Evolutionary conservation across 2,888 invertebrate genomes (phyloP).

Genomic region (Arrhopalites spinosus): DNA sequence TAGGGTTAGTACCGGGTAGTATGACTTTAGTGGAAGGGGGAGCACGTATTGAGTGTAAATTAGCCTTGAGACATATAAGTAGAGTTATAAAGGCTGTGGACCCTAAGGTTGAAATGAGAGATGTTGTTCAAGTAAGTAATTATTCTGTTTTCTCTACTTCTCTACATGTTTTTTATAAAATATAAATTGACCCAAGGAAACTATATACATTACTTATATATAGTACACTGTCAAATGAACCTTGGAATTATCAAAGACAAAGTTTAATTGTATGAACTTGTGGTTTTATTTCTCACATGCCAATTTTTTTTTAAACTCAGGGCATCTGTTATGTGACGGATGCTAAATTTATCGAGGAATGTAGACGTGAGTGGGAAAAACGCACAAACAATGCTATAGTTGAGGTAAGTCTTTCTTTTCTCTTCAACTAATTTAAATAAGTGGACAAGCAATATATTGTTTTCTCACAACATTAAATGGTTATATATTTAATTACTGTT

Average conservation of each 20-base stretch:
- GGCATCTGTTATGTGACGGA: conserved; percentile 86
- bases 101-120: conserved; percentile 75
- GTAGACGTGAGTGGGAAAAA: conserved; percentile 76
- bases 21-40: conserved; percentile 77
- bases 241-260: background rate
- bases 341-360: conserved; percentile 71
- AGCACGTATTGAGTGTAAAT: conserved; percentile 77
- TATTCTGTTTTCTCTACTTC: background rate
- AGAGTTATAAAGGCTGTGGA: conserved; percentile 82
- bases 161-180: too few relatives aligned
- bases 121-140: conserved; percentile 73
- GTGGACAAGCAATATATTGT: too few relatives aligned
- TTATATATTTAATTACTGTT: too few relatives aligned
- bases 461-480: too few relatives aligned
- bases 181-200: too few relatives aligned
- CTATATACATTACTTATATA: too few relatives aligned
- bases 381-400: conserved; percentile 84
- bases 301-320: conserved; percentile 60
- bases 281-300: background rate
- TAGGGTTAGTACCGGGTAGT: conserved; percentile 83
- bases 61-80: conserved; percentile 81
- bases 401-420: too few relatives aligned
- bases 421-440: too few relatives aligned
- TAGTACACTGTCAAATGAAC: too few relatives aligned
- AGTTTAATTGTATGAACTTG: background rate